These are phyloP conservation scores for Tachypleus tridentatus DNA, from an alignment of 1,140 invertebrate species.

Conservation along the genomic window DNA sequence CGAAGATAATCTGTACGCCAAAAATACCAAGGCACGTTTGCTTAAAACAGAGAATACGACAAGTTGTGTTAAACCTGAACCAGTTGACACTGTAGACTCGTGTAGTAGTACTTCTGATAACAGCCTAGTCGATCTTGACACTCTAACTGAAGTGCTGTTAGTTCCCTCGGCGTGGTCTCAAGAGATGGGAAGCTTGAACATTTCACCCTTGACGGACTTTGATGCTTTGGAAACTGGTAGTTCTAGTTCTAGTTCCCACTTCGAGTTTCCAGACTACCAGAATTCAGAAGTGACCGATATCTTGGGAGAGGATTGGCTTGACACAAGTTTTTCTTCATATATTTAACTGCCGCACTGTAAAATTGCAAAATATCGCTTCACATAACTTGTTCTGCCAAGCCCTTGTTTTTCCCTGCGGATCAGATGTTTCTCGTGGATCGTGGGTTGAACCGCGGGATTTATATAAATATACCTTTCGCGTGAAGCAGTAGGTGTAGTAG, in stretches of 20 bases:
- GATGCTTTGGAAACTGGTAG: conserved; percentile 53
- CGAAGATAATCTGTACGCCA: conserved; percentile 41
- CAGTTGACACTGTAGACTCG: neutral
- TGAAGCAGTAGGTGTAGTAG: no score
- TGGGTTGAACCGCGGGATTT: no score
- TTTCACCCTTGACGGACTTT: conserved; percentile 42
- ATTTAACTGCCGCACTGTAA: no score
- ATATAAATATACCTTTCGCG: no score
- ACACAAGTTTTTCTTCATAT: neutral
- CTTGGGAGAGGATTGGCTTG: conserved; percentile 27
- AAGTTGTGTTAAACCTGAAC: neutral
- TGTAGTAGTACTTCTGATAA: neutral
- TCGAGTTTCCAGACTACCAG: conserved; percentile 56
- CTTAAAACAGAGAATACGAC: neutral
- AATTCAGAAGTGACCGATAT: conserved; percentile 54
- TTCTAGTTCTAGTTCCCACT: conserved; percentile 52
- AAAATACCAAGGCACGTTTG: neutral
- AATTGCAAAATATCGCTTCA: no score
- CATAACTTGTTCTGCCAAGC: no score
- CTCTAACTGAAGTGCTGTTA: conserved; percentile 46
- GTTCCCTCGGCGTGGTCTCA: conserved; percentile 40
- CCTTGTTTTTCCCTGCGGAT: no score
- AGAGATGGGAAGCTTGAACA: conserved; percentile 37
- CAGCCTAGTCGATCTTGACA: conserved; percentile 55
- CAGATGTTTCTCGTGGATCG: no score